A percentile compares a stretch with the other conserved stretches of the same genome.
Conservation (phyloP, 2,113 vertebrate genomes). For the Crotalus helleri region DNA sequence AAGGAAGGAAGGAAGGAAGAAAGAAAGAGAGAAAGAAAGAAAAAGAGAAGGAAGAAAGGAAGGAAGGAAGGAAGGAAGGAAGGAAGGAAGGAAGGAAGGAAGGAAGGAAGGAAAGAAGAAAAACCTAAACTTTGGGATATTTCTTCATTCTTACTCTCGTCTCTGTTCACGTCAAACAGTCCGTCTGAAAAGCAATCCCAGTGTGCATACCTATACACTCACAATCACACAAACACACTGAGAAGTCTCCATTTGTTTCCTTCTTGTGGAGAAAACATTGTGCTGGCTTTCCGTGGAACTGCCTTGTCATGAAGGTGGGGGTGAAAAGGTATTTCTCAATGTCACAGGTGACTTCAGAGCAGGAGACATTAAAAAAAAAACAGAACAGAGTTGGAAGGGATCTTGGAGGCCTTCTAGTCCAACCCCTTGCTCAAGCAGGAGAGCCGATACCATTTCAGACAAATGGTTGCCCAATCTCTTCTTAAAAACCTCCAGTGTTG, state of each 20-base stretch:
- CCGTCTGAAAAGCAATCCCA: slow-evolving; percentile 1
- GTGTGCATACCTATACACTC: neutral
- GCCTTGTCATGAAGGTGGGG: neutral
- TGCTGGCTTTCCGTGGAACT: neutral
- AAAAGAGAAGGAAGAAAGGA: no score
- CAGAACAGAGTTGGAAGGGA: no score
- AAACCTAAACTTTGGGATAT: neutral
- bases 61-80: no score
- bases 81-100: no score
- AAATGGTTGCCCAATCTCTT: no score
- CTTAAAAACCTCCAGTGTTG: no score
- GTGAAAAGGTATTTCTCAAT: neutral
- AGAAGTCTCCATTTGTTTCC: slow-evolving; percentile 8
- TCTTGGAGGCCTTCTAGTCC: no score
- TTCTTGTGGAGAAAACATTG: slow-evolving; percentile 2
- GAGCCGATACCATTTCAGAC: no score
- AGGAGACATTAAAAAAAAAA: neutral
- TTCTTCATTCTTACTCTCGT: neutral
- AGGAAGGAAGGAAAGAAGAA: no score
- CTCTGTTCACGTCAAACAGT: neutral
- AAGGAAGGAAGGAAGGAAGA: no score
- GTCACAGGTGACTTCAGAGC: neutral
- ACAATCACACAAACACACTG: neutral
- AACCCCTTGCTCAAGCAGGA: neutral
- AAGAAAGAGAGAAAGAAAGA: no score